Evolutionary conservation across 2,113 vertebrate species (phyloP).

Genomic region (Microcebus griseorufus): DNA sequence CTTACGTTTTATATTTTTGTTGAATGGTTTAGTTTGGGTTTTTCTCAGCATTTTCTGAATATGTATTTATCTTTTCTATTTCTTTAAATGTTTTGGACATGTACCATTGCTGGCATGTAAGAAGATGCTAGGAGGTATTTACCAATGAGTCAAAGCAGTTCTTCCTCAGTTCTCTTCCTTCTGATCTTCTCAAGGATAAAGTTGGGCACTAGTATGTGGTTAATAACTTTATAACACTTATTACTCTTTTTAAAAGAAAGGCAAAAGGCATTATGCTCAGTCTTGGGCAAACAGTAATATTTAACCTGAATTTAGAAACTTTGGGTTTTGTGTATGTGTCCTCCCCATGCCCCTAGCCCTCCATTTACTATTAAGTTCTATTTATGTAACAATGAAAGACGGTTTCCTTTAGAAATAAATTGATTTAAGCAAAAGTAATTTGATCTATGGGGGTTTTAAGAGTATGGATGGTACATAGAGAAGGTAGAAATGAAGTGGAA

Average conservation of each 20-base stretch:
- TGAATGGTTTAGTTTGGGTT: background rate
- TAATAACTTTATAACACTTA: background rate
- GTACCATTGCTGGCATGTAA: background rate
- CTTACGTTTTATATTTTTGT: background rate
- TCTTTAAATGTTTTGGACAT: background rate
- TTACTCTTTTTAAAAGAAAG: background rate
- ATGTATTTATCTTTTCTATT: background rate
- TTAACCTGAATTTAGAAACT: constrained; percentile 16
- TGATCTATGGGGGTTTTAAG: constrained; percentile 1
- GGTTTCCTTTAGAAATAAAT: constrained; percentile 21
- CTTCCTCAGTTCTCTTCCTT: background rate
- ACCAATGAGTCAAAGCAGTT: background rate
- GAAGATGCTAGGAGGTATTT: background rate
- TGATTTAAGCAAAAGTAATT: background rate
- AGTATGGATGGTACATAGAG: background rate
- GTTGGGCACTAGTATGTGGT: background rate
- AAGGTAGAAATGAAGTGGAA: background rate
- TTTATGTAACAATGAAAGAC: background rate
- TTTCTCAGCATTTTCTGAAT: background rate
- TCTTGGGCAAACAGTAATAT: background rate
- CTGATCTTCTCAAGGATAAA: background rate
- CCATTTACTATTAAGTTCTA: background rate
- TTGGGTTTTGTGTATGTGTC: background rate
- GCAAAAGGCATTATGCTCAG: background rate
- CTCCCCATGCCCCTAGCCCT: too few species aligned